Evolutionary conservation across 2,797 vertebrate genomes (phyloP).

Genomic region (Bovichtus diacanthus): DNA sequence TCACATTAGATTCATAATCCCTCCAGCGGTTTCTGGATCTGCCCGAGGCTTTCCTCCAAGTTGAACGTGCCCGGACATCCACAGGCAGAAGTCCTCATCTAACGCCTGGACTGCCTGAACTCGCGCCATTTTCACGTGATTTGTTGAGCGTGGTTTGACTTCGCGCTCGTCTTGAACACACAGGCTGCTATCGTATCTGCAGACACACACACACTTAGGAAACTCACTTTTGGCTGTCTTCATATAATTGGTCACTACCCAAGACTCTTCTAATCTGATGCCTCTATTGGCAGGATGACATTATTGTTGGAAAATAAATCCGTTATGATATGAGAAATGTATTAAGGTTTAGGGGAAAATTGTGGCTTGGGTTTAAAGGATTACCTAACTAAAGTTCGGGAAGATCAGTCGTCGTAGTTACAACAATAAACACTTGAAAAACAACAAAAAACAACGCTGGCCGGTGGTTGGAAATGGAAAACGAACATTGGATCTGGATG

Average conservation of each 20-base stretch:
- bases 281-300: no score
- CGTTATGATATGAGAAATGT: no score
- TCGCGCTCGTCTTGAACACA: neutral
- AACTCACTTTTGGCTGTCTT: neutral
- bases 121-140: conserved; percentile 1
- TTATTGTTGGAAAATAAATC: no score
- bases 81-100: neutral
- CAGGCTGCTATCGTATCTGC: neutral
- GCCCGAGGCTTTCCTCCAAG: neutral
- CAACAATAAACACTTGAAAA: no score
- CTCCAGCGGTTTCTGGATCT: conserved; percentile 5
- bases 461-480: no score
- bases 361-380: no score
- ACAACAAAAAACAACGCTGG: no score
- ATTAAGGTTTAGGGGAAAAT: no score
- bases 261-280: no score
- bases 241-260: neutral
- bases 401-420: no score
- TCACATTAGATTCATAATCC: conserved; percentile 28
- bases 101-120: neutral
- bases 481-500: no score
- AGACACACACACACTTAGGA: neutral
- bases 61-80: neutral
- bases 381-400: no score
- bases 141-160: neutral